A percentile compares a stretch with the other conserved stretches of the same genome.
phyloP scores from a whole-genome alignment of 2,888 invertebrate genomes.

The Lacanobia wlatinum region DNA sequence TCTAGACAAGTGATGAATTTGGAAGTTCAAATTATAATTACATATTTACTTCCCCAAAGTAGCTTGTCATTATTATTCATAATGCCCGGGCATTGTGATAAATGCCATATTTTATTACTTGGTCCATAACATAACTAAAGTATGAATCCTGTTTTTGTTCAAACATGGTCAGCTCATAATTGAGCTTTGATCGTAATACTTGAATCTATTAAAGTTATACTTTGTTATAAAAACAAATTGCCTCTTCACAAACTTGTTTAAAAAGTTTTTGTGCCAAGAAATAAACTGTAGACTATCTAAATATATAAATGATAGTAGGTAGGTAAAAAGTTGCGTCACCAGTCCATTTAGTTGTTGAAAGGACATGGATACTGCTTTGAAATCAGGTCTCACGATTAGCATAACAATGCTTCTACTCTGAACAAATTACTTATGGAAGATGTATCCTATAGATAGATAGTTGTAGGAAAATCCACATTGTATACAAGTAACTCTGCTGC shows the following conservation, averaged over 20 bases:
- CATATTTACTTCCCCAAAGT: no score
- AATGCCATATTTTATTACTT: no score
- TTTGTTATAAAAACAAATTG: slow-evolving; percentile 41
- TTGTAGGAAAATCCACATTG: slow-evolving; percentile 24
- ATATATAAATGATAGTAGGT: slow-evolving; percentile 32
- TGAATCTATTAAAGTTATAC: slow-evolving; percentile 24
- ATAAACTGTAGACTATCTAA: slow-evolving; percentile 27
- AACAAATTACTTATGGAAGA: slow-evolving; percentile 43
- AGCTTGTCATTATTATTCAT: no score
- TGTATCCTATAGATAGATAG: slow-evolving; percentile 20
- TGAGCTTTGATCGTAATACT: slow-evolving; percentile 3
- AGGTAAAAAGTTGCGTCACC: slow-evolving; percentile 46
- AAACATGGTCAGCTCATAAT: not conserved
- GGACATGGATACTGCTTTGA: slow-evolving; percentile 51
- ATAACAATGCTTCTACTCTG: slow-evolving; percentile 58
- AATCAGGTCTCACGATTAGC: slow-evolving; percentile 62
- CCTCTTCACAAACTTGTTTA: slow-evolving; percentile 19
- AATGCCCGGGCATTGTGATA: no score
- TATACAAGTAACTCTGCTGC: slow-evolving; percentile 10
- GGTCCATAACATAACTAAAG: no score
- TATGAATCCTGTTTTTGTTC: slow-evolving; percentile 23
- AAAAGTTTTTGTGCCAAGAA: slow-evolving; percentile 24
- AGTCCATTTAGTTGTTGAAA: slow-evolving; percentile 47
- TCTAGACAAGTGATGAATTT: no score
- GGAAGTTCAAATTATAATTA: no score